Percentiles rank a stretch among this genome's conserved stretches.
These are phyloP conservation scores for Anguilla marmorata DNA, from an alignment of 2,797 vertebrate species.

Conservation along the genomic window DNA sequence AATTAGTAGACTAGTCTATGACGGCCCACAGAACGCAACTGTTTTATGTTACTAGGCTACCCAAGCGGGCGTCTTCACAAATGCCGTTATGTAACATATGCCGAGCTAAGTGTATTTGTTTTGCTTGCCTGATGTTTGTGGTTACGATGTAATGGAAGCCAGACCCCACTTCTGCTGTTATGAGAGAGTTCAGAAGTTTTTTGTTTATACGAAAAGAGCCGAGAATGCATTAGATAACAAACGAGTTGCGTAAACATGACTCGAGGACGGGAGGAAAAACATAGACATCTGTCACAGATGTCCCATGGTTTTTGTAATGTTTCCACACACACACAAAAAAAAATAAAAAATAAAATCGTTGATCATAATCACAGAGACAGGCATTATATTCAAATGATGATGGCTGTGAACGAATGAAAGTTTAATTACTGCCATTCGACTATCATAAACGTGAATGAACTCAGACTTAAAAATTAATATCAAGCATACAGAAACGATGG, in stretches of 20 bases:
- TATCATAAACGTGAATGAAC: no score
- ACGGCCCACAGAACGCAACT: neutral
- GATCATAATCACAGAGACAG: neutral
- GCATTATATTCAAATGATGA: neutral
- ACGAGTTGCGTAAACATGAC: constrained; percentile 3
- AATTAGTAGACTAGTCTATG: neutral
- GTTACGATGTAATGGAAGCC: constrained; percentile 13
- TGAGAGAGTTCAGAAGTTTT: neutral
- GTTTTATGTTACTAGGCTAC: neutral
- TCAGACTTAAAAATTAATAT: no score
- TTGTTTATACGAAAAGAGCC: neutral
- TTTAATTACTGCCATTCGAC: no score
- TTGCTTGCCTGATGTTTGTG: constrained; percentile 8
- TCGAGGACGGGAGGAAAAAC: neutral
- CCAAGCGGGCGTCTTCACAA: neutral
- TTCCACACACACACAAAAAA: neutral
- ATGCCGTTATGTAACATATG: neutral
- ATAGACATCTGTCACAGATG: neutral
- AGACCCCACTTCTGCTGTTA: neutral
- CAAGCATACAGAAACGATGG: neutral
- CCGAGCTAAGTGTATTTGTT: neutral
- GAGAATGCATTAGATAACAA: neutral
- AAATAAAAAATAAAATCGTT: neutral
- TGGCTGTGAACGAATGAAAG: neutral
- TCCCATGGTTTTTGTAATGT: neutral